Percentiles rank a stretch among this genome's conserved stretches.
phyloP scores from a whole-genome alignment of 2,797 vertebrate genomes.

The Arnoldichthys spilopterus region DNA sequence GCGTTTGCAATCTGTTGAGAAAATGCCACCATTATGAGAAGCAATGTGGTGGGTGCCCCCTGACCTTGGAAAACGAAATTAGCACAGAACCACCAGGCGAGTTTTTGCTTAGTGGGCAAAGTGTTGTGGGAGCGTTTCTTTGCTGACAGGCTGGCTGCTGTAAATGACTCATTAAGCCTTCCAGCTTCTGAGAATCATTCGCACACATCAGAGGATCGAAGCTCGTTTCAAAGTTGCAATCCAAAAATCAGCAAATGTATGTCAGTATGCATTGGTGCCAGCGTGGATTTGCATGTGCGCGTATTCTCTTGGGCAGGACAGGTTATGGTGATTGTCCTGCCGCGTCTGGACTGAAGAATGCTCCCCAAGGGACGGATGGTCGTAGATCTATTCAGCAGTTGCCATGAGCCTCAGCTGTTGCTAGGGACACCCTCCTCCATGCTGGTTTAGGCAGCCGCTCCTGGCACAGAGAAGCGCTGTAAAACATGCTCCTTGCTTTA shows the following conservation, averaged over 20 bases:
- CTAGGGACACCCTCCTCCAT: constrained; percentile 58
- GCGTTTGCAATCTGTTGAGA: constrained; percentile 13
- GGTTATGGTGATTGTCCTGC: constrained; percentile 53
- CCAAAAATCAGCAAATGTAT: constrained; percentile 21
- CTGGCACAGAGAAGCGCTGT: constrained; percentile 24
- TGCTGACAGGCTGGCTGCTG: constrained; percentile 38
- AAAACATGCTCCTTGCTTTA: constrained; percentile 23
- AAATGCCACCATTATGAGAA: constrained; percentile 41
- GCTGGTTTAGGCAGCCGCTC: constrained; percentile 38
- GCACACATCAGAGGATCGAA: constrained; percentile 26
- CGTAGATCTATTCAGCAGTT: constrained; percentile 59
- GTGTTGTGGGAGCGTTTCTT: constrained; percentile 22
- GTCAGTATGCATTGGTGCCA: constrained; percentile 14
- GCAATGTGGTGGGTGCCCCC: constrained; percentile 26
- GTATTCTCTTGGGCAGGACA: constrained; percentile 34
- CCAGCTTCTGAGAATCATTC: constrained; percentile 22
- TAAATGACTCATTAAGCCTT: constrained; percentile 45
- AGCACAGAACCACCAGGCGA: constrained; percentile 40
- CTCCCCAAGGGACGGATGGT: constrained; percentile 43
- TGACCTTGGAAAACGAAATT: constrained; percentile 44
- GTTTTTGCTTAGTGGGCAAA: constrained; percentile 42
- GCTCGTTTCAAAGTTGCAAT: constrained; percentile 15
- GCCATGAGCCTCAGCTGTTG: constrained; percentile 66
- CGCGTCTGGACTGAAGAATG: constrained; percentile 47
- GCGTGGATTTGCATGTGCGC: constrained; percentile 31